phyloP scores from a whole-genome alignment of 2,797 vertebrate species.

The Pitangus sulphuratus region DNA sequence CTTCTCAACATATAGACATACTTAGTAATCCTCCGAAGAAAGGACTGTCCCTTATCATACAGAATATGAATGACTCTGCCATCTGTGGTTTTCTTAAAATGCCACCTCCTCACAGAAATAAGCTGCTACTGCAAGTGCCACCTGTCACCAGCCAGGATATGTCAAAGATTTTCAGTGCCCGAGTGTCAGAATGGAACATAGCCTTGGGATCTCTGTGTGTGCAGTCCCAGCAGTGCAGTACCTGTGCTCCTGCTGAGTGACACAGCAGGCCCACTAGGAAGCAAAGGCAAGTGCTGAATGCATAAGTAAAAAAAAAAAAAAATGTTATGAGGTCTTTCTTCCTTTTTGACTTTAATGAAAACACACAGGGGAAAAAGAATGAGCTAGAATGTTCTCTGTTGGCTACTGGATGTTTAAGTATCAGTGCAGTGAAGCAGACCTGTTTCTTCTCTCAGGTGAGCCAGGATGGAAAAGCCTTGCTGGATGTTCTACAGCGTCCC shows the following conservation, averaged over 20 bases:
- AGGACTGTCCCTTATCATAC: constrained; percentile 16
- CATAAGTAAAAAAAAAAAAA: neutral
- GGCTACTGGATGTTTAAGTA: neutral
- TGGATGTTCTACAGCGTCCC: constrained; percentile 96
- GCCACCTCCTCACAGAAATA: constrained; percentile 29
- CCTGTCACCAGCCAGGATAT: constrained; percentile 19
- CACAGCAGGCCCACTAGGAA: neutral
- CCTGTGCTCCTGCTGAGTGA: neutral
- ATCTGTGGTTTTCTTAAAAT: constrained; percentile 64
- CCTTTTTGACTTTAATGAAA: neutral
- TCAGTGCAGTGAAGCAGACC: neutral
- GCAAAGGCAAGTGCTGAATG: neutral
- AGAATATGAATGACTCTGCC: constrained; percentile 50
- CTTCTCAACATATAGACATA: neutral
- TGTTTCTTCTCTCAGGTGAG: constrained; percentile 84
- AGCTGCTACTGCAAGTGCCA: constrained; percentile 13
- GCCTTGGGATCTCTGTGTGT: neutral
- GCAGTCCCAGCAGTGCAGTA: neutral
- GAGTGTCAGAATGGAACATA: neutral
- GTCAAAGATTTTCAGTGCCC: neutral
- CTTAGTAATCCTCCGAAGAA: neutral
- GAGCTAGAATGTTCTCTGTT: neutral
- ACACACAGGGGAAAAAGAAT: neutral
- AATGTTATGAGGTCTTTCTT: neutral
- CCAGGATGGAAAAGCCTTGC: constrained; percentile 94